Percentiles rank a stretch among this genome's conserved stretches.
These are phyloP conservation scores for Enteromius mattozi DNA, from an alignment of 2,797 vertebrate genomes.

Conservation along the genomic window DNA sequence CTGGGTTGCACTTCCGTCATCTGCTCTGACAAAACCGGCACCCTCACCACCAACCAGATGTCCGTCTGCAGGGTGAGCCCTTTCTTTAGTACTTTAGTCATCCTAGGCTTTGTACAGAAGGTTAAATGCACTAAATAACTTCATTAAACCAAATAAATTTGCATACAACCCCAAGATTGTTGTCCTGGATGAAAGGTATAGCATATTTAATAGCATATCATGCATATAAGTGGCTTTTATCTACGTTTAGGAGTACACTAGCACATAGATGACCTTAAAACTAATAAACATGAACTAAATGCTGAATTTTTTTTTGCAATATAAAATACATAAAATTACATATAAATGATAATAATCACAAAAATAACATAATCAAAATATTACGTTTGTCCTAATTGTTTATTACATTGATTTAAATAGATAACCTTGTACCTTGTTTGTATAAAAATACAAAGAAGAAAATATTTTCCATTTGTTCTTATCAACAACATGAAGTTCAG, in stretches of 20 bases:
- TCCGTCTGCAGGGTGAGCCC: slow-evolving; percentile 90
- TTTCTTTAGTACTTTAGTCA: slow-evolving; percentile 44
- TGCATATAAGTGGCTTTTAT: background rate
- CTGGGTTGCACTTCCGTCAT: slow-evolving; percentile 97
- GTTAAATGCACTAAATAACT: background rate
- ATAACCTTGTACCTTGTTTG: too few species aligned
- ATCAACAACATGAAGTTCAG: too few species aligned
- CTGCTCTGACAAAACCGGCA: slow-evolving; percentile 97
- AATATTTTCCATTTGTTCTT: too few species aligned
- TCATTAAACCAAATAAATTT: background rate
- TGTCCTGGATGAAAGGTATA: background rate
- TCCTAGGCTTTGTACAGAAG: slow-evolving; percentile 25
- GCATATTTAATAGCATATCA: background rate
- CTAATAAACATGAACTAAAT: background rate
- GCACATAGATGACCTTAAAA: background rate
- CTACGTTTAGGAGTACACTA: background rate
- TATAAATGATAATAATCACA: too few species aligned
- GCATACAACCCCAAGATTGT: background rate
- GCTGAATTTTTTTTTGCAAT: background rate
- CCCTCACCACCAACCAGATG: slow-evolving; percentile 98
- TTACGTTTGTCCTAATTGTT: too few species aligned
- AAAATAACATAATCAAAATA: too few species aligned
- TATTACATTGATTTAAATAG: too few species aligned
- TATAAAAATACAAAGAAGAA: too few species aligned
- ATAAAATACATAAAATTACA: too few species aligned